Percentiles rank a stretch among this genome's conserved stretches.
Evolutionary conservation across 2,888 invertebrate species (phyloP).

Genomic region (Myopa testacea): DNA sequence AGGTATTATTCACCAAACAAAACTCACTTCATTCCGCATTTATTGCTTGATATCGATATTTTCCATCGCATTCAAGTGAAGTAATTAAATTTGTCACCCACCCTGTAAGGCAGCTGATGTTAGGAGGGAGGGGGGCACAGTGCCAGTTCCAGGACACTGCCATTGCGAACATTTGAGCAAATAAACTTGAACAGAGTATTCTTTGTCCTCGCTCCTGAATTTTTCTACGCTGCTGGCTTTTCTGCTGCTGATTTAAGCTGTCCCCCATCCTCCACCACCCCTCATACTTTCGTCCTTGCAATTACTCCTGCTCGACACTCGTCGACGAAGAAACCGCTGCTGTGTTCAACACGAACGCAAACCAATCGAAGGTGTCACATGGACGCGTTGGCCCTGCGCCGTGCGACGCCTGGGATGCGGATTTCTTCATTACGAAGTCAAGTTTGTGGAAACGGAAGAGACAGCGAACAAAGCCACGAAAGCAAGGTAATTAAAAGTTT

Average conservation of each 20-base stretch:
- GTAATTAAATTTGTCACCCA: constrained; percentile 9
- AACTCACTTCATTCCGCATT: neutral
- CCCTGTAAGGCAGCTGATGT: too few relatives aligned
- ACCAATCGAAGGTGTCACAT: too few relatives aligned
- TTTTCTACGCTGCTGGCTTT: too few relatives aligned
- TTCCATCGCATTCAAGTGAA: constrained; percentile 5
- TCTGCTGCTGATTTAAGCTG: too few relatives aligned
- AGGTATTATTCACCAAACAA: too few relatives aligned
- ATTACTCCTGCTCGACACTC: too few relatives aligned
- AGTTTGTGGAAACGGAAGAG: neutral
- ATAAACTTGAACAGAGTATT: neutral
- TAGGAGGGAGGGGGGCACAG: too few relatives aligned
- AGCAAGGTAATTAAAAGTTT: constrained; percentile 24
- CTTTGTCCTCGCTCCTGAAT: neutral
- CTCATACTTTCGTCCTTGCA: too few relatives aligned
- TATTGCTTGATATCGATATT: constrained; percentile 8
- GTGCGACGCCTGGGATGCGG: neutral
- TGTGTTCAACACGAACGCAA: too few relatives aligned
- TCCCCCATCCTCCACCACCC: too few relatives aligned
- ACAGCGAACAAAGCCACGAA: neutral
- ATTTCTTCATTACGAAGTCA: neutral
- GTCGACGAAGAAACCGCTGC: too few relatives aligned
- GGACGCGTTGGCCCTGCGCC: neutral
- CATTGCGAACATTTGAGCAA: neutral
- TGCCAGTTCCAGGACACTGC: too few relatives aligned